phyloP scores from a whole-genome alignment of 2,113 vertebrate species.

The Archilochus colubris region DNA sequence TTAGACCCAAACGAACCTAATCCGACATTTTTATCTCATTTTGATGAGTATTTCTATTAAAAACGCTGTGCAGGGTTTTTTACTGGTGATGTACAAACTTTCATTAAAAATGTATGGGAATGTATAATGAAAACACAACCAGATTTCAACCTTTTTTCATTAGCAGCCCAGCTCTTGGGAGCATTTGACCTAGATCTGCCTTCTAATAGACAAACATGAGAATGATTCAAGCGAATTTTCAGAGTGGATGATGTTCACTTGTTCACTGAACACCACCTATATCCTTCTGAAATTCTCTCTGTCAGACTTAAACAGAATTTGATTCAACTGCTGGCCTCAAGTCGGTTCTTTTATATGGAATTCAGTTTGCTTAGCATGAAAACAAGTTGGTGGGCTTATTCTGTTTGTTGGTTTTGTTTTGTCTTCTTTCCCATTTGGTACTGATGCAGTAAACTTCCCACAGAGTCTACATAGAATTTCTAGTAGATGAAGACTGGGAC shows the following conservation, averaged over 20 bases:
- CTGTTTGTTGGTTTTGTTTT: background rate
- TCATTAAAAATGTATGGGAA: constrained; percentile 35
- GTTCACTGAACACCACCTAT: background rate
- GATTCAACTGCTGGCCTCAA: background rate
- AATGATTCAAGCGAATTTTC: constrained; percentile 21
- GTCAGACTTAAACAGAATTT: background rate
- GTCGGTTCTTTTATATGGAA: background rate
- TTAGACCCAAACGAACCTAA: background rate
- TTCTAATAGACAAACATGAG: constrained; percentile 15
- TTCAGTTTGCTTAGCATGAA: background rate
- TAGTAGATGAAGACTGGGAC: background rate
- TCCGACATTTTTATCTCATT: background rate
- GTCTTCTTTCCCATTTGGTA: background rate
- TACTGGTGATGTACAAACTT: background rate
- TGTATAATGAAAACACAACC: background rate
- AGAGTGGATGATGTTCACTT: constrained; percentile 4
- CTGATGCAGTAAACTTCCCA: background rate
- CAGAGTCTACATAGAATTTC: background rate
- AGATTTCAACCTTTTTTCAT: constrained; percentile 31
- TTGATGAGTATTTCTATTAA: background rate
- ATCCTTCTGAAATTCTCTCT: background rate
- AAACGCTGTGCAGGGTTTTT: background rate
- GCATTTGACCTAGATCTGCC: constrained; percentile 47
- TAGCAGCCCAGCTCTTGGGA: constrained; percentile 31
- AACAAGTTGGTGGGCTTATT: background rate